These are phyloP conservation scores for Rhaphigaster nebulosa DNA, from an alignment of 2,888 invertebrate species.

Conservation along the genomic window DNA sequence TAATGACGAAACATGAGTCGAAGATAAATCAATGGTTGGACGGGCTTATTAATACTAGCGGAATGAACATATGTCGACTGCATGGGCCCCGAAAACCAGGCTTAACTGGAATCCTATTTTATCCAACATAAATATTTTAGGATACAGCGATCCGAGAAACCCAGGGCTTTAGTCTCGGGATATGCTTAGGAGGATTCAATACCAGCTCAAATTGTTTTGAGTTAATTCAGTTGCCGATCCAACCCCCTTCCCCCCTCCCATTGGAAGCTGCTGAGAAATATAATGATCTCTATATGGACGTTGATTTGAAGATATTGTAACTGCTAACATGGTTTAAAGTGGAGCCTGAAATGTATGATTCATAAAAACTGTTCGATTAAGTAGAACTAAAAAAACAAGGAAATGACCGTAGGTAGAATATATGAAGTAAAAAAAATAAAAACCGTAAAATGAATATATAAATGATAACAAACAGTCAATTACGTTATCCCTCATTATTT, in stretches of 20 bases:
- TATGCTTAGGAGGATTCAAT: neutral
- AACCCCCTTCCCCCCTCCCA: too few relatives aligned
- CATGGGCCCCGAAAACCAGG: neutral
- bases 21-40: neutral
- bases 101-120: neutral
- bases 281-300: neutral
- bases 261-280: neutral
- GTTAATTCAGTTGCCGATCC: neutral
- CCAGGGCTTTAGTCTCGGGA: neutral
- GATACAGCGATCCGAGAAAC: neutral
- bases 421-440: too few relatives aligned
- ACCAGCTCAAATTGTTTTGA: neutral
- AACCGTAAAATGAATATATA: too few relatives aligned
- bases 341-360: too few relatives aligned
- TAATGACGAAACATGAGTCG: neutral
- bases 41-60: neutral
- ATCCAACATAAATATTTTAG: constrained; percentile 9
- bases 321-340: too few relatives aligned
- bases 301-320: neutral
- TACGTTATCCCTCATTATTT: too few relatives aligned
- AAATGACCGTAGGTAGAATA: neutral
- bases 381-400: neutral
- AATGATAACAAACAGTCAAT: too few relatives aligned
- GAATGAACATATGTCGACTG: neutral
- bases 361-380: too few relatives aligned